phyloP scores from a whole-genome alignment of 2,113 vertebrate species.

The Ptilonorhynchus violaceus region DNA sequence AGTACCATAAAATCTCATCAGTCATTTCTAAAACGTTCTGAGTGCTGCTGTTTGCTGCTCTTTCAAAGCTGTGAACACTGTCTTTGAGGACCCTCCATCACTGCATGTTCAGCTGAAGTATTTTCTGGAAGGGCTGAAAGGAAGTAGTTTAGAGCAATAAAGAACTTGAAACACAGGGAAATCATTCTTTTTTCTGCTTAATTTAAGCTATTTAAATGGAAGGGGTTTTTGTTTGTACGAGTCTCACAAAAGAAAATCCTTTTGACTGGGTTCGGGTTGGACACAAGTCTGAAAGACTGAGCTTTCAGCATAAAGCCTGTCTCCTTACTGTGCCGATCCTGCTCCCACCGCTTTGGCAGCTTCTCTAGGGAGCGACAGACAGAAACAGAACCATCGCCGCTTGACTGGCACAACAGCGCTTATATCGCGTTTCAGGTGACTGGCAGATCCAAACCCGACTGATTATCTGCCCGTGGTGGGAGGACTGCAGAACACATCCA shows the following conservation, averaged over 20 bases:
- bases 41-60: conserved; percentile 2
- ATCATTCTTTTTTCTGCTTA: neutral
- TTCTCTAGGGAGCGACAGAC: neutral
- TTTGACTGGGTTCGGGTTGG: neutral
- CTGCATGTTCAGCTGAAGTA: neutral
- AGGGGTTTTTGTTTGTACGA: neutral
- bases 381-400: neutral
- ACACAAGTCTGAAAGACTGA: neutral
- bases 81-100: conserved; percentile 35
- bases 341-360: neutral
- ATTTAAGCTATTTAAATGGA: neutral
- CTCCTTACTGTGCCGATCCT: neutral
- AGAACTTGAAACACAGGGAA: neutral
- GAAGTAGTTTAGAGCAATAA: conserved; percentile 11
- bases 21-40: conserved; percentile 38
- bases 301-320: neutral
- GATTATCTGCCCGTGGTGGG: too few species aligned
- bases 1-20: conserved; percentile 48
- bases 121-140: conserved; percentile 3
- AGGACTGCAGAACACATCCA: neutral
- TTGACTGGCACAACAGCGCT: neutral
- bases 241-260: neutral
- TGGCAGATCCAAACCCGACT: neutral
- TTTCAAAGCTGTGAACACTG: neutral
- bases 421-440: neutral